phyloP scores from a whole-genome alignment of 2,888 invertebrate species.

The Acronicta aceris region DNA sequence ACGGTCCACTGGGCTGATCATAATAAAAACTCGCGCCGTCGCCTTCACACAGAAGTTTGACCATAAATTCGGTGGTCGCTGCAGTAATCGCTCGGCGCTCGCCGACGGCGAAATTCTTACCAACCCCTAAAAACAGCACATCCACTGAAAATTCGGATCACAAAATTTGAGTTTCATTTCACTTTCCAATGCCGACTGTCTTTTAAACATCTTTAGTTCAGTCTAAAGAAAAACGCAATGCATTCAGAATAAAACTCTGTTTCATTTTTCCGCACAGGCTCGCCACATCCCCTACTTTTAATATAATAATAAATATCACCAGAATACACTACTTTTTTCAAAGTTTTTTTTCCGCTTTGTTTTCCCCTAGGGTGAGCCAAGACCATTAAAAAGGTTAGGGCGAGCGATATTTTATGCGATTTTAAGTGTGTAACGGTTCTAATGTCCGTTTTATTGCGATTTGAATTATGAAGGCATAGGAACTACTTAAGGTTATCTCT shows the following conservation, averaged over 20 bases:
- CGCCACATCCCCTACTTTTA: conserved; percentile 75
- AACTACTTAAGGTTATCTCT: conserved; percentile 27
- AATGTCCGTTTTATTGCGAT: conserved; percentile 80
- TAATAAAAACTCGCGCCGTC: conserved; percentile 90
- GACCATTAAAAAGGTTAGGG: conserved; percentile 87
- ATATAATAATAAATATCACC: conserved; percentile 87
- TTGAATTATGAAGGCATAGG: conserved; percentile 70
- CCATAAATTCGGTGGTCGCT: conserved; percentile 88
- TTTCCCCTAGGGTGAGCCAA: conserved; percentile 80
- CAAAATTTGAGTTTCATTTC: conserved; percentile 31
- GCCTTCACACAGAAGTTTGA: conserved; percentile 88
- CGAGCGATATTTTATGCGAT: conserved; percentile 86
- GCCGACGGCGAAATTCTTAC: conserved; percentile 79
- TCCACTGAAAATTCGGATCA: conserved; percentile 12
- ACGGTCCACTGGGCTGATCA: conserved; percentile 90
- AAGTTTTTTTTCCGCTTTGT: conserved; percentile 81
- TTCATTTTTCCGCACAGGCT: conserved; percentile 31
- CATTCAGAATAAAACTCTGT: conserved; percentile 10
- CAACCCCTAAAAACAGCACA: conserved; percentile 68
- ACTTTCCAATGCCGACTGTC: conserved; percentile 25
- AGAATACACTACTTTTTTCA: conserved; percentile 82
- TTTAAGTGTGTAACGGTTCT: conserved; percentile 86
- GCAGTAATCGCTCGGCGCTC: conserved; percentile 77
- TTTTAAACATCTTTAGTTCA: background rate
- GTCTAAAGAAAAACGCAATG: conserved; percentile 32